Percentiles rank a stretch among this genome's conserved stretches.
Evolutionary conservation across 2,113 vertebrate species (phyloP).

Genomic region (Paedocypris sp.): DNA sequence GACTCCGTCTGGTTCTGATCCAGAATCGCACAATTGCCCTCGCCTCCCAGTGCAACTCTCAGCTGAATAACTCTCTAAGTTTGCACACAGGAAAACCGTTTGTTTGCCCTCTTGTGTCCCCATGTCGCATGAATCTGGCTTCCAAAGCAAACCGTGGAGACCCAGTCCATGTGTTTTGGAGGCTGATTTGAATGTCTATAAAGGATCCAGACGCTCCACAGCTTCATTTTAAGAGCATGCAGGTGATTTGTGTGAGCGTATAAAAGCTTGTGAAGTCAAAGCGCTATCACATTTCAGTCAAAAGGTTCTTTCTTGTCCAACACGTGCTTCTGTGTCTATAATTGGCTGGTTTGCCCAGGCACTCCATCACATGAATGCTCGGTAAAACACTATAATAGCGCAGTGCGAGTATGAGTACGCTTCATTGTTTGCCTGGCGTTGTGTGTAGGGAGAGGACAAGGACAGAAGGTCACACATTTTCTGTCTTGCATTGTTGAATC

Average conservation of each 20-base stretch:
- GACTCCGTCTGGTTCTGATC: neutral
- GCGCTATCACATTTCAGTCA: too few relatives aligned
- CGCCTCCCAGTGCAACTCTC: neutral
- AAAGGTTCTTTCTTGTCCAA: neutral
- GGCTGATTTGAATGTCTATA: too few relatives aligned
- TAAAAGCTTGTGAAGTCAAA: neutral
- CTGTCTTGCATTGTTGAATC: neutral
- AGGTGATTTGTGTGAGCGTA: too few relatives aligned
- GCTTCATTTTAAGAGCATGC: too few relatives aligned
- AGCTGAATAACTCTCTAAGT: neutral
- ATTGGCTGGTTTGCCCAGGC: neutral
- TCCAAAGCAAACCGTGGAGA: too few relatives aligned
- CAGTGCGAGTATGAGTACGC: neutral
- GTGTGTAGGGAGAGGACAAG: neutral
- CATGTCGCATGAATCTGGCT: too few relatives aligned
- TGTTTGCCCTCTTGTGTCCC: too few relatives aligned
- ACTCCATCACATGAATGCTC: conserved; percentile 1
- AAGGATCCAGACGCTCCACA: too few relatives aligned
- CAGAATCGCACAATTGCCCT: neutral
- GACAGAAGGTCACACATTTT: neutral
- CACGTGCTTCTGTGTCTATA: too few relatives aligned
- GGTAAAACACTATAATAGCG: neutral
- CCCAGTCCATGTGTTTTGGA: too few relatives aligned
- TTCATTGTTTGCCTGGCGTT: conserved; percentile 7
- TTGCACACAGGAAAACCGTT: neutral